Evolutionary conservation across 2,888 invertebrate genomes (phyloP), one percentile per base, ranked within the genome.

Genomic region (Crioceris asparagi): DNA sequence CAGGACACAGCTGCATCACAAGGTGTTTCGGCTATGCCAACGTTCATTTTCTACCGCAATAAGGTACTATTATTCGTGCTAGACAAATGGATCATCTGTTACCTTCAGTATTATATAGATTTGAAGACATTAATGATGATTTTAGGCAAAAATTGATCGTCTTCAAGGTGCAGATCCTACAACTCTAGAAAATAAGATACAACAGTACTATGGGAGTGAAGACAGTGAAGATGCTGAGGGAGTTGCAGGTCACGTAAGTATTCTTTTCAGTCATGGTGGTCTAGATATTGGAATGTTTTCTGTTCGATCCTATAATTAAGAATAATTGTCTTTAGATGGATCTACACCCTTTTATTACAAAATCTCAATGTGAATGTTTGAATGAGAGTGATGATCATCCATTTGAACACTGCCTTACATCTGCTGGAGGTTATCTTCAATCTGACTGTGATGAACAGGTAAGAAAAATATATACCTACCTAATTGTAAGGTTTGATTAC

Each of bases 11-110:
- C 96, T 2, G 75, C 81, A 17, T 70, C 75, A 10, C 86, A 96
- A 59, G 88, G 88, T 36, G 86, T 99, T 26, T 82, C 82, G 38
- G 91, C 94, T 0, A 96, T 98, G 94, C 98, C 98, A 16, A 99
- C 98, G 1, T 99, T 99, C 59, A 79, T 93, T 49, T 91, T 97
- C 60, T 96, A 87, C 62, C 78, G 85, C 50, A 94, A 86, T 61
- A 74, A 79, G 60, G 79, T 80, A 62, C 57, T 46, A 11, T 19
- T 5, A n/a, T n/a, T n/a, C n/a, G n/a, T n/a, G 21, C 6, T 21
- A 21, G 7, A 7, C 21, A 21, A 21, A 21, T 21, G 21, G 7
- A 21, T 21, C 21, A 21, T 21, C 21, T 7, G 21, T 6, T 21
- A 21, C 6, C 10, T 21, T 10, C 6, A 21, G n/a, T n/a, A 21